Percentiles rank a stretch among this genome's conserved stretches.
Conservation (phyloP, 1,140 invertebrate species). For the Artemia franciscana region DNA sequence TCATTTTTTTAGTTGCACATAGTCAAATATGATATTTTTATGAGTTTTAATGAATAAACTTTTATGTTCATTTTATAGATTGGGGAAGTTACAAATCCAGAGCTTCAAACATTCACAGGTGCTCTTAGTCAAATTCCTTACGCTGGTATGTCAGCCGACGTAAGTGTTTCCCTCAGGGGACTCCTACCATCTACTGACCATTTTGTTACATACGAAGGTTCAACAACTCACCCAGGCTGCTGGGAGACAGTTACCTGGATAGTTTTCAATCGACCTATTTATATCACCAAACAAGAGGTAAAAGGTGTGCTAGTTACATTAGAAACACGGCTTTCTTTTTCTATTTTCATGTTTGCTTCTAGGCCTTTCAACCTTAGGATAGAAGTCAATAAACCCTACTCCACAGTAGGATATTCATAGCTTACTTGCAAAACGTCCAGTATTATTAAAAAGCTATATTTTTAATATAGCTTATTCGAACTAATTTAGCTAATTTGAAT, state of each 20-base stretch:
- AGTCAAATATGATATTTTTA: not conserved
- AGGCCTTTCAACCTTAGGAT: too few species aligned
- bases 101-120: constrained; percentile 59
- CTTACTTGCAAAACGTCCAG: too few species aligned
- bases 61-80: constrained; percentile 32
- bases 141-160: constrained; percentile 47
- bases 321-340: too few species aligned
- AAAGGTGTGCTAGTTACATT: too few species aligned
- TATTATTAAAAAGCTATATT: too few species aligned
- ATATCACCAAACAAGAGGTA: constrained; percentile 82
- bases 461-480: too few species aligned
- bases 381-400: too few species aligned
- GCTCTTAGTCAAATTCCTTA: constrained; percentile 54
- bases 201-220: constrained; percentile 94
- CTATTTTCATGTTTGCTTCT: too few species aligned
- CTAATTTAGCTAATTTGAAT: too few species aligned
- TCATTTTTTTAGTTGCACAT: too few species aligned
- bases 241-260: constrained; percentile 87
- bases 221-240: constrained; percentile 75
- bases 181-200: constrained; percentile 73
- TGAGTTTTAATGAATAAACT: constrained; percentile 1
- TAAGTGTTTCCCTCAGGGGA: constrained; percentile 54
- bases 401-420: too few species aligned
- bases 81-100: constrained; percentile 59
- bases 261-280: constrained; percentile 86